Evolutionary conservation across 2,888 invertebrate species (phyloP).

Genomic region (Venusia cambrica): DNA sequence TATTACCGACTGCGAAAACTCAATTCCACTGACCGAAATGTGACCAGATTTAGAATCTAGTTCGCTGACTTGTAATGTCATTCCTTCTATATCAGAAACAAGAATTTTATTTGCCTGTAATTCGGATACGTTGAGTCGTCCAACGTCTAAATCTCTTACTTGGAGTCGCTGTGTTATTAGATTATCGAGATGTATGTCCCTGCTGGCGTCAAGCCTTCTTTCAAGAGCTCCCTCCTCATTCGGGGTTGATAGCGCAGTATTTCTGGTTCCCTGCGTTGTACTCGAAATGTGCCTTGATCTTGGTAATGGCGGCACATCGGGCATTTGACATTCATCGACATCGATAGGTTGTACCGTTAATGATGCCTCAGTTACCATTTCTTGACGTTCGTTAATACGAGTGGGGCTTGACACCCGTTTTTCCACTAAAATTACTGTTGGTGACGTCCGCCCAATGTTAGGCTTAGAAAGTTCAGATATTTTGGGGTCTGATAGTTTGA

Average conservation of each 20-base stretch:
- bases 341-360: slow-evolving; percentile 84
- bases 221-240: slow-evolving; percentile 55
- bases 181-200: slow-evolving; percentile 68
- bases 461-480: slow-evolving; percentile 79
- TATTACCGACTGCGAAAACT: slow-evolving; percentile 85
- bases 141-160: slow-evolving; percentile 89
- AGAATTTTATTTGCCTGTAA: slow-evolving; percentile 89
- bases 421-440: slow-evolving; percentile 82
- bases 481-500: slow-evolving; percentile 78
- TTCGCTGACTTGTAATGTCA: slow-evolving; percentile 86
- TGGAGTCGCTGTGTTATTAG: slow-evolving; percentile 83
- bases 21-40: slow-evolving; percentile 84
- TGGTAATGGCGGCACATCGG: slow-evolving; percentile 72
- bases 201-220: slow-evolving; percentile 51
- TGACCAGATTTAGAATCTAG: slow-evolving; percentile 86
- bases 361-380: slow-evolving; percentile 84
- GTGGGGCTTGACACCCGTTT: slow-evolving; percentile 82
- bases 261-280: slow-evolving; percentile 38
- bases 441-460: slow-evolving; percentile 79
- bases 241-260: slow-evolving; percentile 31
- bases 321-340: slow-evolving; percentile 68
- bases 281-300: slow-evolving; percentile 46
- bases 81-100: slow-evolving; percentile 90
- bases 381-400: slow-evolving; percentile 79
- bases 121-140: slow-evolving; percentile 88